phyloP scores from a whole-genome alignment of 2,888 invertebrate genomes.

The Cosmopolites sordidus region DNA sequence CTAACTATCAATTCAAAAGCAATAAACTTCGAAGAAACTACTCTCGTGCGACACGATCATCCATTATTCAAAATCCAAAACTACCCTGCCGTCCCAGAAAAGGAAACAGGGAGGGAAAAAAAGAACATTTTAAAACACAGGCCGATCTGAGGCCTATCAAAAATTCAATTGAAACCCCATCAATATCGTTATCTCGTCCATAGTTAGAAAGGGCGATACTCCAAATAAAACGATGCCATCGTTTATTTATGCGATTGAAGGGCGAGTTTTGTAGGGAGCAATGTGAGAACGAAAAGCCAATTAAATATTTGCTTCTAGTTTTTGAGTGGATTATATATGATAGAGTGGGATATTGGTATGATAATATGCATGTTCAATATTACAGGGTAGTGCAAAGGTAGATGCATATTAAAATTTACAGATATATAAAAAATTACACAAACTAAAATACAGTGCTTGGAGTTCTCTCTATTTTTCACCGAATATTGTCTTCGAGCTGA shows the following conservation, averaged over 20 bases:
- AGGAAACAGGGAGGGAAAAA: background rate
- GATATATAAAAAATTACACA: no score
- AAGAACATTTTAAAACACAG: constrained; percentile 7
- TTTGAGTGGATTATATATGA: background rate
- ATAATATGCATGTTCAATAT: no score
- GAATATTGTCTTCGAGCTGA: no score
- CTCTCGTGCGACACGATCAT: background rate
- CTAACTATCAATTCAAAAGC: background rate
- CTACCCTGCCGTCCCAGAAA: no score
- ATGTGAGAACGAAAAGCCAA: background rate
- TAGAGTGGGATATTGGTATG: no score
- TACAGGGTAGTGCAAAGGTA: no score
- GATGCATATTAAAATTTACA: no score
- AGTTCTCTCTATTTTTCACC: no score
- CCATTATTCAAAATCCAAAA: background rate
- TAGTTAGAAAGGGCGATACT: constrained; percentile 1
- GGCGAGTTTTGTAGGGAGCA: no score
- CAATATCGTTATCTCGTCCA: constrained; percentile 12
- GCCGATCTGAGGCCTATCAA: constrained; percentile 10
- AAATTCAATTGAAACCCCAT: constrained; percentile 18
- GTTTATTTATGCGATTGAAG: constrained; percentile 6
- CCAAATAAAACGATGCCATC: constrained; percentile 13
- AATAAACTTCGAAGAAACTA: background rate
- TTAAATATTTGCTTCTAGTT: constrained; percentile 2
- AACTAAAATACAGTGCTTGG: no score